Evolutionary conservation across 23 tunicate genomes (phyloP).

Genomic region (Diplosoma virens): DNA sequence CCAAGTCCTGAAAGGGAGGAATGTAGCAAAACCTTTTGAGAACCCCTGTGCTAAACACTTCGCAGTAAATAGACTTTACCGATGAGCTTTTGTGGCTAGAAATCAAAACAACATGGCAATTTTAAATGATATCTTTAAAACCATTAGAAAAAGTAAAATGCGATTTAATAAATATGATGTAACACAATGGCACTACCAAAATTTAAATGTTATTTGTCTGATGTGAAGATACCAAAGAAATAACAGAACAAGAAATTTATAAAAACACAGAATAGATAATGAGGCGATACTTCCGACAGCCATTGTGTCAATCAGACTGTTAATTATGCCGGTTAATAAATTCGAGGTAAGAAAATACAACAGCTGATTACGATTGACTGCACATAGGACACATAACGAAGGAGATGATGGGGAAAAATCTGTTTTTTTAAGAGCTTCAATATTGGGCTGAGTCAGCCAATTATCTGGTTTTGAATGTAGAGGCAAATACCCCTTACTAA

Average conservation of each 20-base stretch:
- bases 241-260: constrained; percentile 11
- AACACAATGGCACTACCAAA: too few species aligned
- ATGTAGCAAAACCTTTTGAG: too few species aligned
- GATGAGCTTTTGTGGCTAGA: too few species aligned
- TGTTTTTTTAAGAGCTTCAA: not conserved
- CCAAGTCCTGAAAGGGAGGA: too few species aligned
- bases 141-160: too few species aligned
- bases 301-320: constrained; percentile 42
- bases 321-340: constrained; percentile 50
- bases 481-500: constrained; percentile 21
- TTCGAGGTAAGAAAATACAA: constrained; percentile 62
- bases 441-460: constrained; percentile 24
- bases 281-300: constrained; percentile 7
- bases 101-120: too few species aligned
- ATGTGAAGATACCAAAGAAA: constrained; percentile 55
- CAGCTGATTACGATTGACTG: constrained; percentile 61
- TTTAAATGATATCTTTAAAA: too few species aligned
- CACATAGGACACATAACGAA: constrained; percentile 36
- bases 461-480: constrained; percentile 44
- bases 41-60: too few species aligned
- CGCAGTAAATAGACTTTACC: too few species aligned
- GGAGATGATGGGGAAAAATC: constrained; percentile 38
- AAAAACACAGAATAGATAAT: constrained; percentile 19
- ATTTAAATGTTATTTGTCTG: constrained; percentile 49
- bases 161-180: too few species aligned